These are phyloP conservation scores for Epicampocera succincta DNA, from an alignment of 2,888 invertebrate genomes.

Conservation along the genomic window DNA sequence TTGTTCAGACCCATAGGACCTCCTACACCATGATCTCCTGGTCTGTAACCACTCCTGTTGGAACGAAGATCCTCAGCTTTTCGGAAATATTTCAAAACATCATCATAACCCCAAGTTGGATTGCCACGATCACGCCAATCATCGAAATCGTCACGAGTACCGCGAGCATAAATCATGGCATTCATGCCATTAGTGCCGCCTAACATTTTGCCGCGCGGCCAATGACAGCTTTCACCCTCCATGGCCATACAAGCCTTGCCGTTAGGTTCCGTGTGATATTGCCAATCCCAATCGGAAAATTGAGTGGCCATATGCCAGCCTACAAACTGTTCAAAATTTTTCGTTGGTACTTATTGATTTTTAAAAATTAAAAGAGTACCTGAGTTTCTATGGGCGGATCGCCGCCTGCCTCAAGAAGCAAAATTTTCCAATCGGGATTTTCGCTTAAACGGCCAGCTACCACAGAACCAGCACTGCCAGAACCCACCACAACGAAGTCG, in stretches of 20 bases:
- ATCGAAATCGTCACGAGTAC: constrained; percentile 86
- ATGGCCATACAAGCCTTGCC: constrained; percentile 80
- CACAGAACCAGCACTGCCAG: constrained; percentile 85
- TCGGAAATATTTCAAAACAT: constrained; percentile 90
- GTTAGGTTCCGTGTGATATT: constrained; percentile 79
- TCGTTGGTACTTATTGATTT: not conserved
- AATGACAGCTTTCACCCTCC: constrained; percentile 82
- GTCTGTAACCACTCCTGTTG: constrained; percentile 72
- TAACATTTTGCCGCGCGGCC: constrained; percentile 85
- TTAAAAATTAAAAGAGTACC: constrained; percentile 74
- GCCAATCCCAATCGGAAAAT: constrained; percentile 81
- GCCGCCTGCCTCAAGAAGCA: constrained; percentile 91
- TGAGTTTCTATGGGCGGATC: constrained; percentile 83
- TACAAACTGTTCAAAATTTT: constrained; percentile 74
- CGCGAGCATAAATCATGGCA: constrained; percentile 86
- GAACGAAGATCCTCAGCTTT: constrained; percentile 88
- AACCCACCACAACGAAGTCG: constrained; percentile 85
- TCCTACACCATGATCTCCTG: constrained; percentile 85
- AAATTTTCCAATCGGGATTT: constrained; percentile 87
- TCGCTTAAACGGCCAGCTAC: constrained; percentile 87
- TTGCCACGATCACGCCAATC: constrained; percentile 86
- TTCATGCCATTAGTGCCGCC: constrained; percentile 87
- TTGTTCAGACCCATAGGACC: constrained; percentile 82
- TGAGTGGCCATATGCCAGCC: constrained; percentile 80
- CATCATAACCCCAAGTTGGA: constrained; percentile 88